Percentiles rank a stretch among this genome's conserved stretches.
These are phyloP conservation scores for Sebastes aleutianus DNA, from an alignment of 2,797 vertebrate genomes.

Conservation along the genomic window DNA sequence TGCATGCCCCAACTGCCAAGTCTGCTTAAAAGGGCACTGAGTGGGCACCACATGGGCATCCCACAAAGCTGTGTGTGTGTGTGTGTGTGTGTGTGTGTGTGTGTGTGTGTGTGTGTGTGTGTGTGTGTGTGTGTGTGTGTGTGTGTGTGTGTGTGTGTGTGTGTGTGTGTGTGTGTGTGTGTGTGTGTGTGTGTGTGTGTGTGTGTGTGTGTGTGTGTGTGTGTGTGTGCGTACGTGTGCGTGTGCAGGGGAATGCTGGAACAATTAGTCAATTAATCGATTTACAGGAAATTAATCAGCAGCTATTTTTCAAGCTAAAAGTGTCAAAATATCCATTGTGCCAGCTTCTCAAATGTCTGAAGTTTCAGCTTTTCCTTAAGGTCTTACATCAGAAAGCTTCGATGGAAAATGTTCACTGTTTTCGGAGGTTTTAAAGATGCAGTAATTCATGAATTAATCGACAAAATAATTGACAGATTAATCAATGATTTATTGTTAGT, in stretches of 20 bases:
- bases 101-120: not conserved
- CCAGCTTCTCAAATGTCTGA: not conserved
- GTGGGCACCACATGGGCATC: slow-evolving; percentile 31
- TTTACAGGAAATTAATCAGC: not conserved
- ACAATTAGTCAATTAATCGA: not conserved
- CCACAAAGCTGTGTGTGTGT: slow-evolving; percentile 19
- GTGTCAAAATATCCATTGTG: not conserved
- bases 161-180: too few relatives aligned
- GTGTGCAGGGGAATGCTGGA: not conserved
- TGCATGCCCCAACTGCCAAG: slow-evolving; percentile 56
- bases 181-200: not conserved
- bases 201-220: slow-evolving; percentile 9
- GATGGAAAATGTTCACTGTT: not conserved
- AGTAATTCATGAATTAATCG: too few relatives aligned
- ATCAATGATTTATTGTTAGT: not conserved
- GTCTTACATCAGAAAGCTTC: not conserved
- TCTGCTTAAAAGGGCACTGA: slow-evolving; percentile 52
- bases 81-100: not conserved
- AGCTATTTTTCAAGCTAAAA: not conserved
- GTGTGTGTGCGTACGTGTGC: not conserved
- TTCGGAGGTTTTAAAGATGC: too few relatives aligned
- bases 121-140: not conserved
- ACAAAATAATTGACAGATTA: too few relatives aligned
- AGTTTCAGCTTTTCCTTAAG: not conserved
- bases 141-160: not conserved